Evolutionary conservation across 2,888 invertebrate species (phyloP), one percentile per base, ranked within the genome.

Genomic region (Megaustenia siamemsis): DNA sequence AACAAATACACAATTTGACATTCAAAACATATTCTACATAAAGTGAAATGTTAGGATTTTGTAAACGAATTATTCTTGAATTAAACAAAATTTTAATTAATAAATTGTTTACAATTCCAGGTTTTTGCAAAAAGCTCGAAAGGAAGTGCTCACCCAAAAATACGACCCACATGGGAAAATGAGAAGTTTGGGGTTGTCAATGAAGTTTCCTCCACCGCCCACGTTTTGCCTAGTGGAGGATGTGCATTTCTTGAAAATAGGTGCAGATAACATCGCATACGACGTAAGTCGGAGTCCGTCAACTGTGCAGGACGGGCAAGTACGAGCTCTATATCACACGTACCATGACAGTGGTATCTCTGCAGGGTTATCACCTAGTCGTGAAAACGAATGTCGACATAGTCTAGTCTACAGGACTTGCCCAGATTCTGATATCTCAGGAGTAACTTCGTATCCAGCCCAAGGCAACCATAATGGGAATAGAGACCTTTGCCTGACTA

Each of bases 81-180:
- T n/a, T n/a, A n/a, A n/a, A n/a, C n/a, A n/a, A n/a, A n/a, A n/a
- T n/a, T n/a, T n/a, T n/a, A n/a, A n/a, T n/a, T n/a, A n/a, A n/a
- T n/a, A n/a, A n/a, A n/a, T n/a, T n/a, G n/a, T n/a, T n/a, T n/a
- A n/a, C n/a, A 28, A 32, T 32, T 12, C 28, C 32, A 91, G 90
- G 90, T 90, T 90, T 87, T 91, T 90, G 83, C 89, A 90, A 84
- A 87, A 88, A 85, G 86, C 90, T 40, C 88, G 90, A 21, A 86
- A 89, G 84, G 88, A 89, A 79, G 90, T 91, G 32, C 89, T 89
- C 83, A 91, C 90, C 82, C 90, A 90, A 86, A 89, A 89, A 75
- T 90, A 91, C 81, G 91, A 91, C 76, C 92, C 92, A 12, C 92
- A 92, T 86, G 89, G 90, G 32, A 87, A 89, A 78, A 86, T 89